Evolutionary conservation across 2,797 vertebrate species (phyloP).

Genomic region (Apogon talboti): DNA sequence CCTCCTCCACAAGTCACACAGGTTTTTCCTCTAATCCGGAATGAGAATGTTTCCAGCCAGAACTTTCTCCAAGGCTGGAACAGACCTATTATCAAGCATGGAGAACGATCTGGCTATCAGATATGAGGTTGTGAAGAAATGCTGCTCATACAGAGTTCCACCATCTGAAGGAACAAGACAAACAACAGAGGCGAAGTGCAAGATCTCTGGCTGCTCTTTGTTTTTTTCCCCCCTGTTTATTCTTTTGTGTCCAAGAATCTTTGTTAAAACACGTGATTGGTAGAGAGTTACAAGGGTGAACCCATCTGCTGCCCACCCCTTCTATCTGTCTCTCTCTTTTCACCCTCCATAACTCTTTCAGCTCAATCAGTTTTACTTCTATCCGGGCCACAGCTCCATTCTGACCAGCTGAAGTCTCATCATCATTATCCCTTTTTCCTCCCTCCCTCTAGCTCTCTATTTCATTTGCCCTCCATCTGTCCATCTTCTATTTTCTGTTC

Average conservation of each 20-base stretch:
- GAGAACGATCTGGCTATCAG: background rate
- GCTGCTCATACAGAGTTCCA: background rate
- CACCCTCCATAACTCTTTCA: constrained; percentile 56
- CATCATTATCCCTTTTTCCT: constrained; percentile 72
- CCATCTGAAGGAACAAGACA: background rate
- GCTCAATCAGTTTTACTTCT: constrained; percentile 73
- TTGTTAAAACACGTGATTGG: constrained; percentile 59
- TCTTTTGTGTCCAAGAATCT: constrained; percentile 44
- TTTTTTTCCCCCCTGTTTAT: constrained; percentile 17
- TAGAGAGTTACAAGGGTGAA: constrained; percentile 55
- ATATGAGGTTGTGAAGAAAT: background rate
- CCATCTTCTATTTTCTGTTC: constrained; percentile 65
- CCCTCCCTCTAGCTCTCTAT: constrained; percentile 58
- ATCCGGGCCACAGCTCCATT: constrained; percentile 62
- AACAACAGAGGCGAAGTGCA: background rate
- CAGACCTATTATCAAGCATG: background rate
- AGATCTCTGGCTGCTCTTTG: background rate
- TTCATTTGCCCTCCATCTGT: constrained; percentile 75
- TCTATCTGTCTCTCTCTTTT: constrained; percentile 49
- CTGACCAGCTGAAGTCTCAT: constrained; percentile 71
- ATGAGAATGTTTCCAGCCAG: too few species aligned
- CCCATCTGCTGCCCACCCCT: constrained; percentile 62
- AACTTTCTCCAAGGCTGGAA: background rate
- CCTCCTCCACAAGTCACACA: too few species aligned
- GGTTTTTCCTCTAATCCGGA: too few species aligned